A percentile compares a stretch with the other conserved stretches of the same genome.
Conservation (phyloP, 1,140 invertebrate species). For the Atta texana region DNA sequence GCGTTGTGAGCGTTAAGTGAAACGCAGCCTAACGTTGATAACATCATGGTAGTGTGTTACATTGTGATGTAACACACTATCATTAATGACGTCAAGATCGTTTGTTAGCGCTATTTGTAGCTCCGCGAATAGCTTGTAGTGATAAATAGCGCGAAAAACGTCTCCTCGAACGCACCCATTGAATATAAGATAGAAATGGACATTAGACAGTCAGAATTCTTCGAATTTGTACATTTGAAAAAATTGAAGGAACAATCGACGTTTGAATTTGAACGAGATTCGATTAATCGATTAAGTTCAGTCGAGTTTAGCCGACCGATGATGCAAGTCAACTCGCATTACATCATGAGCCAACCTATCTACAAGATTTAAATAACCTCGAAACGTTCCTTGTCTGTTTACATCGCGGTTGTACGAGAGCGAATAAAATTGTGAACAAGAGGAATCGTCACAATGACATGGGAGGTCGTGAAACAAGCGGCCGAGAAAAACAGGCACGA, state of each 20-base stretch:
- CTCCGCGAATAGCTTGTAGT: no score
- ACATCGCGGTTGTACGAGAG: background rate
- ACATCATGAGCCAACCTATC: background rate
- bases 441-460: conserved; percentile 77
- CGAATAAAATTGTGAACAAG: background rate
- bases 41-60: no score
- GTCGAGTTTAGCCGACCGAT: background rate
- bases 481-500: conserved; percentile 91
- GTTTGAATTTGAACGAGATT: background rate
- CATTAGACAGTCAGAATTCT: background rate
- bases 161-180: no score
- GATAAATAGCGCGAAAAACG: no score
- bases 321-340: no score
- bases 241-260: background rate
- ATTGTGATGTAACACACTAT: no score
- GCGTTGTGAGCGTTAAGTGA: no score
- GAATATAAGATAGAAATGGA: no score
- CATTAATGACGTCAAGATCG: no score
- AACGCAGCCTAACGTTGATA: no score
- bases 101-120: no score
- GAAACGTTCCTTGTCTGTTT: background rate
- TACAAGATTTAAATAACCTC: background rate
- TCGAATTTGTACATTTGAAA: background rate
- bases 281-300: background rate
- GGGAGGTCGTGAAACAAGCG: conserved; percentile 89